phyloP scores from a whole-genome alignment of 2,797 vertebrate genomes.

The Pipistrellus kuhlii region DNA sequence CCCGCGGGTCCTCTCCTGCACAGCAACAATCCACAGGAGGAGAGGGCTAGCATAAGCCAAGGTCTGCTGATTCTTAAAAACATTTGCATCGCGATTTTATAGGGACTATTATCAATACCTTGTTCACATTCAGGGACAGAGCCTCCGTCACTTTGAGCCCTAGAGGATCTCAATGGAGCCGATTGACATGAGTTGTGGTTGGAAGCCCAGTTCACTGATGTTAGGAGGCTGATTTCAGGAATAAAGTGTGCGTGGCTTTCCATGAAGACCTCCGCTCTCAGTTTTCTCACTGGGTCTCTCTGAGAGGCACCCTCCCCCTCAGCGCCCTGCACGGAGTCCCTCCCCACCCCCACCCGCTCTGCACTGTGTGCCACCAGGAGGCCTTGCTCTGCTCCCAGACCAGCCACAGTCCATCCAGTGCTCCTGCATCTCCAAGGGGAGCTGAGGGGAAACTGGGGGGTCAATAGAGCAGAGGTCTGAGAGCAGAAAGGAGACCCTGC shows the following conservation, averaged over 20 bases:
- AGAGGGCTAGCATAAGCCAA: neutral
- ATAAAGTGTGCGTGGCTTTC: neutral
- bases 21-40: neutral
- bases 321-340: neutral
- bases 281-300: neutral
- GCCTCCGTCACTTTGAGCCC: too few species aligned
- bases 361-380: fast-evolving
- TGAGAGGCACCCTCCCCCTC: neutral
- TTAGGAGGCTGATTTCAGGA: neutral
- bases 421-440: fast-evolving
- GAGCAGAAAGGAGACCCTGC: neutral
- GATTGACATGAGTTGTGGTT: neutral
- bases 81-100: neutral
- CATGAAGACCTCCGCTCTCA: neutral
- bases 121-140: neutral
- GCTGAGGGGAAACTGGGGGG: fast-evolving
- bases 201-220: neutral
- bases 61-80: neutral
- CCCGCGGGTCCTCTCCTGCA: neutral
- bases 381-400: neutral
- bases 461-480: neutral
- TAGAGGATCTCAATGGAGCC: neutral
- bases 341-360: neutral
- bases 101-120: neutral
- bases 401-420: too few species aligned